These are phyloP conservation scores for Centruroides sculpturatus DNA, from an alignment of 1,140 invertebrate species.

Conservation along the genomic window DNA sequence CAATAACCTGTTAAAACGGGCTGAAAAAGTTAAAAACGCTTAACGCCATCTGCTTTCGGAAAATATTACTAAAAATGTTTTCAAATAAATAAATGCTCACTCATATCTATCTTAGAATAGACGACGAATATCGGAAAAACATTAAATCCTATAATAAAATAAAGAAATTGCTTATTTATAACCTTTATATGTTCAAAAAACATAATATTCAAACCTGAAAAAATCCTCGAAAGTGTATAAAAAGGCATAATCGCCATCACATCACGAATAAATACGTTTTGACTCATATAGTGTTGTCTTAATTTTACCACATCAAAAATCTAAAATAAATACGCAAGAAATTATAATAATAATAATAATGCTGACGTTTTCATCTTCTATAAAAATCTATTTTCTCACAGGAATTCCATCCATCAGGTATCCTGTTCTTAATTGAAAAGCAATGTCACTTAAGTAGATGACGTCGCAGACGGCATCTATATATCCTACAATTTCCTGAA, in stretches of 20 bases:
- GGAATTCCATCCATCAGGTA: constrained; percentile 14
- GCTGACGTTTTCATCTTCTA: not conserved
- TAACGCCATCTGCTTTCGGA: too few species aligned
- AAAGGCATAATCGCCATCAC: constrained; percentile 10
- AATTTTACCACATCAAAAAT: constrained; percentile 9
- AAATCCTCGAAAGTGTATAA: constrained; percentile 1
- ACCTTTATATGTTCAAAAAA: not conserved
- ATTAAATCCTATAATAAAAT: too few species aligned
- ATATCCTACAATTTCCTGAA: constrained; percentile 1
- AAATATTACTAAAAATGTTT: too few species aligned
- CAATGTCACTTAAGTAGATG: constrained; percentile 7
- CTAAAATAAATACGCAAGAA: not conserved
- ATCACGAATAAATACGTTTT: constrained; percentile 10
- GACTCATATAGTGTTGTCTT: constrained; percentile 8
- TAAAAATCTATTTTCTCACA: constrained; percentile 2
- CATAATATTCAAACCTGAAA: constrained; percentile 7
- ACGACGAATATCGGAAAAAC: too few species aligned
- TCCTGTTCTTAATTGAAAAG: constrained; percentile 8
- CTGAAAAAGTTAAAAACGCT: not conserved
- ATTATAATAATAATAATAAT: not conserved
- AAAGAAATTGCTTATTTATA: too few species aligned
- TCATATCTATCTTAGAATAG: too few species aligned
- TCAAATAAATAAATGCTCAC: too few species aligned
- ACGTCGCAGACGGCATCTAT: constrained; percentile 8
- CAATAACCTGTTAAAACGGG: constrained; percentile 4